Conservation (phyloP, 2,113 vertebrate genomes). For the Ciconia maguari region DNA sequence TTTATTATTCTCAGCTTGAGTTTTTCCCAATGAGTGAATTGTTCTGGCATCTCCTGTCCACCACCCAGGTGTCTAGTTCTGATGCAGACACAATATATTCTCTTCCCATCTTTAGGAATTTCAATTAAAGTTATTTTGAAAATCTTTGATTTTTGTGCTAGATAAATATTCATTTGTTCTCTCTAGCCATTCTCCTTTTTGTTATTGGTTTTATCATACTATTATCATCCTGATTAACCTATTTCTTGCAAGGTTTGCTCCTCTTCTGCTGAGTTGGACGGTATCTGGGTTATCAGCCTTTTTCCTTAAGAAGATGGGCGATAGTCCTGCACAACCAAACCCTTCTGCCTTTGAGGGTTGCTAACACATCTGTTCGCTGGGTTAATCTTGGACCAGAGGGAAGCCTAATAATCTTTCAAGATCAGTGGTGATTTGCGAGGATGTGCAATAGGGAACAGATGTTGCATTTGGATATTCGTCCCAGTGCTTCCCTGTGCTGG, state of each 20-base stretch:
- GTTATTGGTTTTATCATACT: background rate
- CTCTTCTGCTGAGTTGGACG: background rate
- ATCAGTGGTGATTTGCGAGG: background rate
- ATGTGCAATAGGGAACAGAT: constrained; percentile 34
- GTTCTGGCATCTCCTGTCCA: background rate
- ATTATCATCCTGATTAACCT: background rate
- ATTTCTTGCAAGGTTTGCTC: background rate
- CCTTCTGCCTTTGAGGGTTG: background rate
- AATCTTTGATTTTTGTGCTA: background rate
- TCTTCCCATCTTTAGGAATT: background rate
- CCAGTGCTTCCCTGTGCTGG: background rate
- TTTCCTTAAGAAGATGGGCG: background rate
- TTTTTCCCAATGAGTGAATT: background rate
- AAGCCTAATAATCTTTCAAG: background rate
- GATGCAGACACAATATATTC: background rate
- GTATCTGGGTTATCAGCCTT: background rate
- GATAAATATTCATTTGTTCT: background rate
- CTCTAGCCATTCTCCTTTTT: background rate
- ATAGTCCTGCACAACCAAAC: background rate
- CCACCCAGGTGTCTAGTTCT: background rate
- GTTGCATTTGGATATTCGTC: background rate
- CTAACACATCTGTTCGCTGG: background rate
- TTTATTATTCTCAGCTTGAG: background rate
- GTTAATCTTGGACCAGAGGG: background rate
- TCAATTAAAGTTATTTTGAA: background rate